Evolutionary conservation across 53 echinoderm and acorn worm species (phyloP).

Genomic region (Astropecten irregularis): DNA sequence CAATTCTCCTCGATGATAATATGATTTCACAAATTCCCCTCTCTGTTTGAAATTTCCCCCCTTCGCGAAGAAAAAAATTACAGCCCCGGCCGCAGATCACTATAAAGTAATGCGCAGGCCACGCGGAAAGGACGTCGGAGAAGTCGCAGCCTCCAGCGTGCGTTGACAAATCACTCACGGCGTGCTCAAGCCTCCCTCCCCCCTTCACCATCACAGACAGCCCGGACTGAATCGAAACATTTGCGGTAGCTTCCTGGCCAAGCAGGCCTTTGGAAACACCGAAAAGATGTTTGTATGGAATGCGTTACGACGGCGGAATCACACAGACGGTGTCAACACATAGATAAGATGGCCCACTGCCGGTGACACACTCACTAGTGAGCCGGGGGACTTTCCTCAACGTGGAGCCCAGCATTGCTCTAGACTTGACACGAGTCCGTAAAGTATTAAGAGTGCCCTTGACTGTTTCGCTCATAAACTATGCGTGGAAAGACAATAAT

Average conservation of each 20-base stretch:
- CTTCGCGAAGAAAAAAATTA: background rate
- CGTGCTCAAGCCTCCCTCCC: background rate
- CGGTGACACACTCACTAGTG: conserved; percentile 47
- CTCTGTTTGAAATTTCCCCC: conserved; percentile 57
- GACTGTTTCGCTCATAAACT: too few relatives aligned
- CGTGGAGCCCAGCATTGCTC: too few relatives aligned
- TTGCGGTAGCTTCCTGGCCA: conserved; percentile 44
- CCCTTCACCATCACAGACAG: background rate
- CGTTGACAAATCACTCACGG: conserved; percentile 47
- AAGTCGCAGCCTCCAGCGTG: conserved; percentile 25
- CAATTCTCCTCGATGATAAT: conserved; percentile 16
- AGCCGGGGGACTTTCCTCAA: conserved; percentile 25
- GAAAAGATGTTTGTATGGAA: conserved; percentile 57
- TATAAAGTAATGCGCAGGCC: background rate
- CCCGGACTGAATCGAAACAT: conserved; percentile 39
- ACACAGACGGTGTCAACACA: conserved; percentile 53
- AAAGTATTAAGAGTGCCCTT: too few relatives aligned
- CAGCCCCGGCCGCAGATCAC: too few relatives aligned
- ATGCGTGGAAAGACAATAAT: too few relatives aligned
- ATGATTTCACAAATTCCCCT: conserved; percentile 39
- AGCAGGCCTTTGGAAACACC: conserved; percentile 30
- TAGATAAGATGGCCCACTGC: conserved; percentile 50
- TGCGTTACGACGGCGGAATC: conserved; percentile 45
- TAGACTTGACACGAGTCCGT: too few relatives aligned
- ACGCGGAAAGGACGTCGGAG: background rate